A percentile compares a stretch with the other conserved stretches of the same genome.
Conservation (phyloP, 2,113 vertebrate genomes). For the Triplophysa rosa region DNA sequence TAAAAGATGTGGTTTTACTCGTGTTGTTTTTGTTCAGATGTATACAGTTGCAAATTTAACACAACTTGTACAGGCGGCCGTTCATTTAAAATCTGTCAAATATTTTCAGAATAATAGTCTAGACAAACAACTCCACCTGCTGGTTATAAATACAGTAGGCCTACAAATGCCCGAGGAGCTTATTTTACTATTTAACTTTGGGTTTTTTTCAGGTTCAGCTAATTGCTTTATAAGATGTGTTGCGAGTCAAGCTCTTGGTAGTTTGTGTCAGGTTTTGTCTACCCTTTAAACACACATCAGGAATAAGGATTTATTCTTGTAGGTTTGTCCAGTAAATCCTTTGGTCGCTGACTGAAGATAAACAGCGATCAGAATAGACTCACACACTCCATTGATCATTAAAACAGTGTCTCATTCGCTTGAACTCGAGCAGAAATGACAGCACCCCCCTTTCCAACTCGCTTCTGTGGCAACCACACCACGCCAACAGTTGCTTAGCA, state of each 20-base stretch:
- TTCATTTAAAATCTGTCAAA: too few relatives aligned
- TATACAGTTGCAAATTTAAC: background rate
- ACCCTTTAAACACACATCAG: too few relatives aligned
- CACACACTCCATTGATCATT: slow-evolving; percentile 46
- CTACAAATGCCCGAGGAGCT: background rate
- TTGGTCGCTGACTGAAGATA: background rate
- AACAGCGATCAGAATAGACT: background rate
- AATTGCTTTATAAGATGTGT: too few relatives aligned
- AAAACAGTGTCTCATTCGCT: slow-evolving; percentile 63
- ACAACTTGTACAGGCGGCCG: too few relatives aligned
- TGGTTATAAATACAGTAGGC: background rate
- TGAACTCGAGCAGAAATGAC: slow-evolving; percentile 74
- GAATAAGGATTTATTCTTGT: too few relatives aligned
- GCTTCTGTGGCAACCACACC: slow-evolving; percentile 75
- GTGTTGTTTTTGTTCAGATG: slow-evolving; percentile 26
- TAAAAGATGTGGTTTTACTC: slow-evolving; percentile 86
- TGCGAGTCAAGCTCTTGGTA: too few relatives aligned
- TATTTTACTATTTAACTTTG: background rate
- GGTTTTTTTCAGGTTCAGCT: background rate
- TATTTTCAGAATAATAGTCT: background rate
- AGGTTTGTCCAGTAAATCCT: background rate
- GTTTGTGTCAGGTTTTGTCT: too few relatives aligned
- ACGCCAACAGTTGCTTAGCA: slow-evolving; percentile 77
- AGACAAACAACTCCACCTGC: background rate
- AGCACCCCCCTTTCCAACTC: slow-evolving; percentile 62